Conservation (phyloP, 1,140 invertebrate genomes). For the Microvelia longipes region DNA sequence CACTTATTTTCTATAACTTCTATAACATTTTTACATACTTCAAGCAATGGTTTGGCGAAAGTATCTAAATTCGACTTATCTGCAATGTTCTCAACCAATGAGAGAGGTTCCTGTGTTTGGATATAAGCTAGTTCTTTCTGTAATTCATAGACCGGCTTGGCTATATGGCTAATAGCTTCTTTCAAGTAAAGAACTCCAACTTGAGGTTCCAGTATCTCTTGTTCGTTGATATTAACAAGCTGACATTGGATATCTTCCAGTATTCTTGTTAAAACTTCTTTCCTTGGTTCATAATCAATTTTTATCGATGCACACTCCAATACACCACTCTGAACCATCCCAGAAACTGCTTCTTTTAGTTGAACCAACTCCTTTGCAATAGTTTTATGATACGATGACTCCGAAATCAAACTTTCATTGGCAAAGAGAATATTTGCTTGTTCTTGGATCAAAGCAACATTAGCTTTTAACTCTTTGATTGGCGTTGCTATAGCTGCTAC, state of each 20-base stretch:
- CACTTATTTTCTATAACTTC: slow-evolving; percentile 7
- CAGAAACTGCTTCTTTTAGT: slow-evolving; percentile 11
- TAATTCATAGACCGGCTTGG: slow-evolving; percentile 35
- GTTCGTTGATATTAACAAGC: background rate
- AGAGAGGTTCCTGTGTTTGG: slow-evolving; percentile 13
- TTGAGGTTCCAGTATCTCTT: slow-evolving; percentile 1
- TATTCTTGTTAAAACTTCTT: background rate
- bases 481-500: slow-evolving; percentile 28
- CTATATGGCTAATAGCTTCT: slow-evolving; percentile 28
- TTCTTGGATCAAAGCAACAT: slow-evolving; percentile 25
- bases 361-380: slow-evolving; percentile 7
- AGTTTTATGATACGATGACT: background rate
- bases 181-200: slow-evolving; percentile 5
- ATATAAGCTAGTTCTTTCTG: slow-evolving; percentile 37
- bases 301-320: background rate
- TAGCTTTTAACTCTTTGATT: slow-evolving; percentile 24
- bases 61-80: background rate
- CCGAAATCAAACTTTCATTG: slow-evolving; percentile 11
- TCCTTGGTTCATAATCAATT: background rate
- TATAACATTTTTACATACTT: slow-evolving; percentile 12
- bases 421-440: slow-evolving; percentile 19
- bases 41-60: slow-evolving; percentile 10
- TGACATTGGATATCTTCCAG: background rate
- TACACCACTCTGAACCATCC: slow-evolving; percentile 6
- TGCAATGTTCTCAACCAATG: background rate